Conservation (phyloP, 2,888 invertebrate species). For the Limnephilus marmoratus region DNA sequence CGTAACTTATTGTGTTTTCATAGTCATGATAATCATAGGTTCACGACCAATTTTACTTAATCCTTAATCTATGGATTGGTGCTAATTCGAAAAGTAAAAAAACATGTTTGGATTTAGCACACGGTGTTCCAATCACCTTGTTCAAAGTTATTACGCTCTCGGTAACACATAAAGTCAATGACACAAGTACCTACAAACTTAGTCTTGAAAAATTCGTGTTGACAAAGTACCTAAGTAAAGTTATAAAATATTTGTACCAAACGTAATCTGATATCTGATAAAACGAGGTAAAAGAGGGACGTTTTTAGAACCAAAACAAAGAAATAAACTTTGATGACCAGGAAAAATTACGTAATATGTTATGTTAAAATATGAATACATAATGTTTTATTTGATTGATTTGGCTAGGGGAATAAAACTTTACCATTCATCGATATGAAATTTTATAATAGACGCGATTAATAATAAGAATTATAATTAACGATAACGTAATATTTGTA, state of each 20-base stretch:
- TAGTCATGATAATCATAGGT: no score
- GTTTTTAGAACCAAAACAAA: not conserved
- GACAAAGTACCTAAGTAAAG: not conserved
- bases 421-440: not conserved
- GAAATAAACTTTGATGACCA: not conserved
- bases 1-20: no score
- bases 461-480: no score
- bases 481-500: no score
- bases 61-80: no score
- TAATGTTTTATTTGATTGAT: not conserved
- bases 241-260: not conserved
- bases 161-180: not conserved
- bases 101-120: not conserved
- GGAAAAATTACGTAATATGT: no score
- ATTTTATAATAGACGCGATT: not conserved
- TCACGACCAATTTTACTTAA: no score
- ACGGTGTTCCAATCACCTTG: not conserved
- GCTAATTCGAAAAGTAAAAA: no score
- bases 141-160: not conserved
- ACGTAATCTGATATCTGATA: not conserved
- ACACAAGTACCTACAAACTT: not conserved
- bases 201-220: not conserved
- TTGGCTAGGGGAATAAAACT: not conserved
- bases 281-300: not conserved
- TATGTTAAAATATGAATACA: not conserved